A percentile compares a stretch with the other conserved stretches of the same genome.
Evolutionary conservation across 1,140 invertebrate genomes (phyloP).

Genomic region (Pogonus chalceus): DNA sequence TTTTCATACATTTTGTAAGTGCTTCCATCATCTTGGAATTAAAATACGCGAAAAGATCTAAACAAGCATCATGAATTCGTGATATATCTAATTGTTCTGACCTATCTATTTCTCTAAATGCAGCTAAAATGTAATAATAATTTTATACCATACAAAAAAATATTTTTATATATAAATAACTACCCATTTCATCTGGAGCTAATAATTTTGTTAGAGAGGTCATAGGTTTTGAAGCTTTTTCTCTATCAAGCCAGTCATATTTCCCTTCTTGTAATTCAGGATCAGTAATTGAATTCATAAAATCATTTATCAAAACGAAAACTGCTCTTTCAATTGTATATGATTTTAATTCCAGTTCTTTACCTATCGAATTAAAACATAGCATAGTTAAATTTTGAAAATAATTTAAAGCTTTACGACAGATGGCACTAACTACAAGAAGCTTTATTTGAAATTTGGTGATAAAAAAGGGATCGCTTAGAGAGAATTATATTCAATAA

Average conservation of each 20-base stretch:
- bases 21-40: constrained; percentile 58
- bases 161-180: constrained; percentile 12
- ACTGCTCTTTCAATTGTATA: constrained; percentile 52
- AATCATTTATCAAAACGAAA: constrained; percentile 59
- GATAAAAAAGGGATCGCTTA: constrained; percentile 18
- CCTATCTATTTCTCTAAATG: constrained; percentile 48
- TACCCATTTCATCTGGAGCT: constrained; percentile 44
- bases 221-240: constrained; percentile 44
- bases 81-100: constrained; percentile 44
- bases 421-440: constrained; percentile 19
- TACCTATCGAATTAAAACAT: constrained; percentile 27
- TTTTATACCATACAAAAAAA: no score
- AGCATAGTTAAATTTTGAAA: no score
- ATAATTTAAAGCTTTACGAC: not conserved
- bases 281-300: constrained; percentile 46
- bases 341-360: constrained; percentile 47
- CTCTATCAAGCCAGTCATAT: constrained; percentile 53
- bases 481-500: not conserved
- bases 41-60: constrained; percentile 64
- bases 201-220: constrained; percentile 43
- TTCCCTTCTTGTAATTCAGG: constrained; percentile 44
- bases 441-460: constrained; percentile 35
- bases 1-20: constrained; percentile 55
- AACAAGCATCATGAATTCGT: constrained; percentile 56
- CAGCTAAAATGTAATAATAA: no score